A percentile compares a stretch with the other conserved stretches of the same genome.
These are phyloP conservation scores for Pantelozetes paolii DNA, from an alignment of 2,888 invertebrate genomes.

Conservation along the genomic window DNA sequence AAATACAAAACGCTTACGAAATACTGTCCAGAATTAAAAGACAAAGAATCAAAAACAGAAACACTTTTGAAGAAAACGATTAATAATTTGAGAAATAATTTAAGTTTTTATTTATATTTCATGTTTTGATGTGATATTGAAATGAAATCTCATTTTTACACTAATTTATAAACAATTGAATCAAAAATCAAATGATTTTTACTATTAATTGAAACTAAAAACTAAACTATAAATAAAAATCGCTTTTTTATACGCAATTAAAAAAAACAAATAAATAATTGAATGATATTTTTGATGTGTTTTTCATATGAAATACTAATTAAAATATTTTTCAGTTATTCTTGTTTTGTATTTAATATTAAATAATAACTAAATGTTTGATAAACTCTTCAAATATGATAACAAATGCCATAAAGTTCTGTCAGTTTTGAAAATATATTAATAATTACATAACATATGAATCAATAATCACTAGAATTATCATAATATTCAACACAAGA, in stretches of 20 bases:
- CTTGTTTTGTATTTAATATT: neutral
- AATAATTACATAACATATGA: neutral
- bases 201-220: too few species aligned
- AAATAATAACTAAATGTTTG: constrained; percentile 14
- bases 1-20: constrained; percentile 88
- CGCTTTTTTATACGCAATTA: neutral
- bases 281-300: neutral
- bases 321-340: constrained; percentile 11
- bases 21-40: constrained; percentile 53
- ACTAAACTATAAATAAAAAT: neutral
- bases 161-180: constrained; percentile 27
- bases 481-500: constrained; percentile 34
- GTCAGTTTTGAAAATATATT: constrained; percentile 19
- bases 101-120: constrained; percentile 19
- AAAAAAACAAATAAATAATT: constrained; percentile 4
- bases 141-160: constrained; percentile 31
- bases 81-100: constrained; percentile 9
- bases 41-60: constrained; percentile 36
- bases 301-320: constrained; percentile 1
- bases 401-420: constrained; percentile 28
- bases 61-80: constrained; percentile 15
- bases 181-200: too few species aligned
- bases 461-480: constrained; percentile 36
- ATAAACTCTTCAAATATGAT: constrained; percentile 27
- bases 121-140: constrained; percentile 21